Percentiles rank a stretch among this genome's conserved stretches.
Evolutionary conservation across 2,113 vertebrate genomes (phyloP).

Genomic region (Ciconia maguari): DNA sequence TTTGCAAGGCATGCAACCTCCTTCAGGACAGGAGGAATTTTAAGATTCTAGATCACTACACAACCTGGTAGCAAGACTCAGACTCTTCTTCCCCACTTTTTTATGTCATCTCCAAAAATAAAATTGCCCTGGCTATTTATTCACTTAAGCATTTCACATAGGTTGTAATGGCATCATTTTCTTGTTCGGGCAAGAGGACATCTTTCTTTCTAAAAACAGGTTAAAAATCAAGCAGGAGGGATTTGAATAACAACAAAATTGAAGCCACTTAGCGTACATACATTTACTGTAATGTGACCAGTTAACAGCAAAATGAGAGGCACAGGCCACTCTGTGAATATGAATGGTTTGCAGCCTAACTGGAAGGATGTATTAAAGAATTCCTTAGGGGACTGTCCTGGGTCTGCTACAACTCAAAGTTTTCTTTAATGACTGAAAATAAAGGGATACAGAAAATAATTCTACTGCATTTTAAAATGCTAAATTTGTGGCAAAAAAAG

Average conservation of each 20-base stretch:
- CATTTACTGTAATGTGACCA: neutral
- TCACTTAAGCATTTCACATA: neutral
- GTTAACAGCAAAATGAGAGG: neutral
- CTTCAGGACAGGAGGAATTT: neutral
- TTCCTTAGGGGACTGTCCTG: neutral
- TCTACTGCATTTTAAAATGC: neutral
- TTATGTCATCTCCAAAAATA: neutral
- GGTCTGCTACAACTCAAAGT: neutral
- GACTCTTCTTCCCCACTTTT: neutral
- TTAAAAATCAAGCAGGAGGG: neutral
- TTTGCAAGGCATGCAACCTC: neutral
- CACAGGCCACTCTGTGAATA: neutral
- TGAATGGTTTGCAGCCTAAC: neutral
- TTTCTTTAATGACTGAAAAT: neutral
- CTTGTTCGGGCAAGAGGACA: neutral
- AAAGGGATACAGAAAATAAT: neutral
- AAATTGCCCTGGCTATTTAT: neutral
- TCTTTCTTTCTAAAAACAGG: neutral
- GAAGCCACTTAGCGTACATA: neutral
- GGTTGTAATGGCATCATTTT: neutral
- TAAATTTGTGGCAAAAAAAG: neutral
- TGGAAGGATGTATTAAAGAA: neutral
- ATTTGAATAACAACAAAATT: neutral
- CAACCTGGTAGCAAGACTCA: neutral
- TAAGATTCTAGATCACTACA: neutral